Evolutionary conservation across 2,113 vertebrate species (phyloP).

Genomic region (Solenodon paradoxus): DNA sequence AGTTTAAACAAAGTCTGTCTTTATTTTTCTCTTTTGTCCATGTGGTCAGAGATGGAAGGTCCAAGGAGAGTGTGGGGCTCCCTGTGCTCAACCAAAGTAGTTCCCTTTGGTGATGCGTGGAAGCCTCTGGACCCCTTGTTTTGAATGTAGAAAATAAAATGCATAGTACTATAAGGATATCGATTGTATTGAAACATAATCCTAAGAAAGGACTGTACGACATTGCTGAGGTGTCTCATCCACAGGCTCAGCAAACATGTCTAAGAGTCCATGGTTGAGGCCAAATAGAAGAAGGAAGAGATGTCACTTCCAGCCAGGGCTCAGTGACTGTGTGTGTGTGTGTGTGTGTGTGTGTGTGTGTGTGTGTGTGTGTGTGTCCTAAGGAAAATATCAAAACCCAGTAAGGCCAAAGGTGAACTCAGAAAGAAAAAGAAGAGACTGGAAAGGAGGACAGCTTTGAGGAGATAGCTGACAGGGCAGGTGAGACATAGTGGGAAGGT

Average conservation of each 20-base stretch:
- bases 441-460: not conserved
- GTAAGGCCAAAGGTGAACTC: not conserved
- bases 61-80: not conserved
- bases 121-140: not conserved
- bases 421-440: not conserved
- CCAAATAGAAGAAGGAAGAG: not conserved
- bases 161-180: not conserved
- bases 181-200: not conserved
- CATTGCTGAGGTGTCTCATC: too few species aligned
- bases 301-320: not conserved
- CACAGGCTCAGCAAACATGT: not conserved
- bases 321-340: too few species aligned
- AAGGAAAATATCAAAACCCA: not conserved
- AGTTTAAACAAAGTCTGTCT: not conserved
- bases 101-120: not conserved
- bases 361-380: too few species aligned
- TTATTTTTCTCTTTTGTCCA: not conserved
- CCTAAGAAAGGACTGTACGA: not conserved
- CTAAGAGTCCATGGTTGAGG: not conserved
- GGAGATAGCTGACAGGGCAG: not conserved
- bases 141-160: not conserved
- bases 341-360: too few species aligned
- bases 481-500: fast-evolving
- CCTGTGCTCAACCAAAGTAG: not conserved
- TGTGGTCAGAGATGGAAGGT: not conserved